Base-by-base conservation (phyloP, 2,888 invertebrate genomes). In the Pammene aurita region DNA sequence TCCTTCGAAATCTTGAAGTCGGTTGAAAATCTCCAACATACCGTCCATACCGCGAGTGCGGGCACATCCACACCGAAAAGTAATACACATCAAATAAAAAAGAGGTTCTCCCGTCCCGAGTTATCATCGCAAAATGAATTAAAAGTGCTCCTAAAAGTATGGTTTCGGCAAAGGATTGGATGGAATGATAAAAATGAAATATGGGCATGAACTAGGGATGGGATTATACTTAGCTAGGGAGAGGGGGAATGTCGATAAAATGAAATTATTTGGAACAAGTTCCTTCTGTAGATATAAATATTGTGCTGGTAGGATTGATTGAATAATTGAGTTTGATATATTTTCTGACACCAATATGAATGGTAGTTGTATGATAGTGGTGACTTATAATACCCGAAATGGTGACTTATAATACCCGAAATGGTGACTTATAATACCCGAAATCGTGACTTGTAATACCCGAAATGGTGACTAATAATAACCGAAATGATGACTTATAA, bases 141-240 rank as follows among this genome's bases (percentile, higher is more conserved):
- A 72, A 73, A 72, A 73, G 67, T 57, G 54, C 58, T 54, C 62
- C 57, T 64, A 67, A 71, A 72, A 72, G 72, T 72, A 73, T 64
- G 73, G 73, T 71, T 73, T 73, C 73, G 67, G 73, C 61, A 73
- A 70, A 73, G 73, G 73, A 73, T 73, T 72, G 72, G 72, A 69
- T 65, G 65, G 64, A 56, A 67, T 67, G 62, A 67, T 62, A 71
- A 69, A 72, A 73, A 72, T 72, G 72, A 72, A 73, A 72, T 73
- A 73, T 70, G 70, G 44, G 44, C 14, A 16, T 16, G 41, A 18
- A 16, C 26, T 41, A 50, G 50, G 16, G 64, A 44, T 64, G 38
- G 38, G 41, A 52, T 52, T 62, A 48, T n/a, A 2, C 4, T 26
- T 26, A 0, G 41, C 26, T 54, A 64, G 64, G 18, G 68, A 26